These are phyloP conservation scores for Mnemiopsis leidyi DNA, from an alignment of 37 sponge, comb jelly and placozoan species.

Conservation along the genomic window DNA sequence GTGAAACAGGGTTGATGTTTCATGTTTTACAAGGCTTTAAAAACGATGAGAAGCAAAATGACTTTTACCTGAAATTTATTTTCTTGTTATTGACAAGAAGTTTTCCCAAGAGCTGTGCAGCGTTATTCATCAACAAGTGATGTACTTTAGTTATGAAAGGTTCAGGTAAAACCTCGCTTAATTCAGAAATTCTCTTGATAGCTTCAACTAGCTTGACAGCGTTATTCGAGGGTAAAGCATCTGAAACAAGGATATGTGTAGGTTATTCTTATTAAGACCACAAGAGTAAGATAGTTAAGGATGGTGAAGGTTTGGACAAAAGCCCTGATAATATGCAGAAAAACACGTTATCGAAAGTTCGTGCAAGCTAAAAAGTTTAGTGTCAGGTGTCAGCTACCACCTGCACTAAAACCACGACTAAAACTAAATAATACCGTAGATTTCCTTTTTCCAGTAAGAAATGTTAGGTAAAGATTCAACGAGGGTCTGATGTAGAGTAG, in stretches of 20 bases:
- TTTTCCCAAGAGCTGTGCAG: not conserved
- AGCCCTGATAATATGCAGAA: too few relatives aligned
- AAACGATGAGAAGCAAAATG: not conserved
- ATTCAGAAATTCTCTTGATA: not conserved
- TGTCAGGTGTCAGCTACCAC: too few relatives aligned
- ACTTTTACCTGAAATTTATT: not conserved
- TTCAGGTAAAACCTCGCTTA: not conserved
- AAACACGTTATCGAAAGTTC: too few relatives aligned
- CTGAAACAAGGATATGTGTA: not conserved
- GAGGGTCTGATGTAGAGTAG: not conserved
- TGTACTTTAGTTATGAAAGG: not conserved
- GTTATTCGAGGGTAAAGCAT: not conserved
- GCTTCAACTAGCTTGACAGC: not conserved
- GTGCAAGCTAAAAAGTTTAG: too few relatives aligned
- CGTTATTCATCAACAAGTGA: not conserved
- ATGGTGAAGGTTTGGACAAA: too few relatives aligned
- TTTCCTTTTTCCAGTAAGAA: not conserved
- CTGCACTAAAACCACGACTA: too few relatives aligned
- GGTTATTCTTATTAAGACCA: too few relatives aligned
- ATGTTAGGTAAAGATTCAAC: not conserved
- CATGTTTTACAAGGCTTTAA: too few relatives aligned
- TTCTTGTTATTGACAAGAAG: conserved; percentile 22
- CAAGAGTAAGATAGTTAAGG: too few relatives aligned
- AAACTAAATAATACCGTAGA: too few relatives aligned
- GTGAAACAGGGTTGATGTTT: too few relatives aligned